These are phyloP conservation scores for Stomatorhinus ivindoensis DNA, from an alignment of 2,113 vertebrate genomes.

Conservation along the genomic window DNA sequence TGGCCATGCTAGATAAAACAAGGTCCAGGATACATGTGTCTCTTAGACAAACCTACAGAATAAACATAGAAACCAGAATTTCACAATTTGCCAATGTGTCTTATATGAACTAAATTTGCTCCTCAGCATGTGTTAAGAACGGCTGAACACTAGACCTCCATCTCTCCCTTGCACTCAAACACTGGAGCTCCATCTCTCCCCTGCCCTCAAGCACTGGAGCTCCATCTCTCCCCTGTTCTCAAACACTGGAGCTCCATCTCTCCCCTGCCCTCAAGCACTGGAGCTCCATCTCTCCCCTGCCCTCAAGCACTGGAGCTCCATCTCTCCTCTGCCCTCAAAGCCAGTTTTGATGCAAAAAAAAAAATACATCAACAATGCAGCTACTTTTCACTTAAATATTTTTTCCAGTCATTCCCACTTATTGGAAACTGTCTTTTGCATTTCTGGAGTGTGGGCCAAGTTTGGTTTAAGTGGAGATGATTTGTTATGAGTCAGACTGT, in stretches of 20 bases:
- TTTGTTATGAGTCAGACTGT: neutral
- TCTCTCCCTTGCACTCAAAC: neutral
- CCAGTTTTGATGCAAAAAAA: neutral
- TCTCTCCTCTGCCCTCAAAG: neutral
- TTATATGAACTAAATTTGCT: neutral
- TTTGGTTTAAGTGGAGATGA: neutral
- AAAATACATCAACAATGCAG: neutral
- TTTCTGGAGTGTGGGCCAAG: neutral
- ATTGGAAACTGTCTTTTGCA: neutral
- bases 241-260: neutral
- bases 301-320: neutral
- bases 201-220: neutral
- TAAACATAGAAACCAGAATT: neutral
- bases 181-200: neutral
- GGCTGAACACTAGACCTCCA: neutral
- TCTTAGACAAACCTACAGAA: neutral
- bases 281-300: neutral
- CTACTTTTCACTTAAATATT: neutral
- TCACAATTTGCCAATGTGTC: neutral
- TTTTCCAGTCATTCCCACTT: neutral
- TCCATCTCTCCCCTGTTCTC: neutral
- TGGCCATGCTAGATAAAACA: neutral
- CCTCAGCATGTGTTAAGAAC: neutral
- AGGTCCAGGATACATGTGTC: neutral
- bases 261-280: neutral